Base-by-base conservation (phyloP, 2,113 vertebrate species). In the Leptodactylus fuscus region DNA sequence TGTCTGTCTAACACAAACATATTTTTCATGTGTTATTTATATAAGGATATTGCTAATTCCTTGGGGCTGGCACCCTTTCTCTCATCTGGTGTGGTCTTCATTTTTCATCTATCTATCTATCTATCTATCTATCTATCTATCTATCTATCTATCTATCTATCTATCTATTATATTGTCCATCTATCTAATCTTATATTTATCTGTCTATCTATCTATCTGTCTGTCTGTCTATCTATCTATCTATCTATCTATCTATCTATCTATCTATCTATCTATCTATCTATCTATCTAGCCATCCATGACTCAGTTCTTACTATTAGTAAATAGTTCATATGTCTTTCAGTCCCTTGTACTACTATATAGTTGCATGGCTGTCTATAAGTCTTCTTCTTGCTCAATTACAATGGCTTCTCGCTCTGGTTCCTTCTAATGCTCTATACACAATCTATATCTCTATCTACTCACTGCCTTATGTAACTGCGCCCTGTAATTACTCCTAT, bases 401-500 rank as follows among this genome's bases (percentile, higher is more conserved):
- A 78, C 49, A 78, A 71, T 73, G 51, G 15, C 69, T 71, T 48
- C 78, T 81, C 58, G 55, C 78, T 81, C 55, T 48, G 41, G 51
- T 55, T 81, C 55, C 78, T 81, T 80, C 77, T 62, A 27, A 41
- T 67, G 44, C 41, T 67, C 58, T 69, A 65, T 67, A 48, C n/a
- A 49, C 41, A 41, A 58, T 80, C 55, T 38, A 67, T 81, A 81
- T 46, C 41, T 67, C 41, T 27, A 65, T 81, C 58, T 49, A 32
- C 79, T 69, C 60, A 48, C 12, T 65, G 41, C 58, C 67, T 67
- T 67, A 81, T 81, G 55, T 76, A 74, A 81, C 79, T 53, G 83
- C 80, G 36, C 86, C 20, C 79, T 49, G 60, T 67, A 81, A 81
- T 69, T 81, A 65, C 53, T 81, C 60, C 58, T 81, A 81, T 81